Percentiles rank a stretch among this genome's conserved stretches.
Conservation (phyloP, 2,888 invertebrate species). For the Galerucella nymphaeae region DNA sequence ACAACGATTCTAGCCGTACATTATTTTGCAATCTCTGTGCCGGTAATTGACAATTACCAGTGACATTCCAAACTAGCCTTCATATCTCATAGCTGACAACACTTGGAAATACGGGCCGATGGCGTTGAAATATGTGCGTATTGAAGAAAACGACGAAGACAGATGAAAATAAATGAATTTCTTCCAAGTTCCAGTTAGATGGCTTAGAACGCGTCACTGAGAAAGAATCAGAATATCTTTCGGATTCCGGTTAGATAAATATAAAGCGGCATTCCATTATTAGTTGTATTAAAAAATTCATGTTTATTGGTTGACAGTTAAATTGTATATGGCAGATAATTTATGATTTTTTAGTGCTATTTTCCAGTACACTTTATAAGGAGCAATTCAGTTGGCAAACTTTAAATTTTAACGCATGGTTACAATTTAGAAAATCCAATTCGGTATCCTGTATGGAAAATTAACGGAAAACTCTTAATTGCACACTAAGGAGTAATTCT, state of each 20-base stretch:
- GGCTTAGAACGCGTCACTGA: neutral
- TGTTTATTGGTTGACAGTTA: no score
- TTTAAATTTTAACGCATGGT: no score
- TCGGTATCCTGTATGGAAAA: no score
- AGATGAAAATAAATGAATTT: conserved; percentile 23
- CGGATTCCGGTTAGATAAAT: neutral
- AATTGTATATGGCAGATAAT: no score
- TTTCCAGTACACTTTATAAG: no score
- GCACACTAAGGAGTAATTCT: no score
- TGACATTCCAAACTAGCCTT: conserved; percentile 47
- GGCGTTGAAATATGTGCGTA: conserved; percentile 43
- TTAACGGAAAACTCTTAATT: no score
- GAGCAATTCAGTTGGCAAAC: no score
- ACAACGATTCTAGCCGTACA: conserved; percentile 24
- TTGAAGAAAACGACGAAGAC: conserved; percentile 30
- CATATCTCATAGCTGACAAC: conserved; percentile 49
- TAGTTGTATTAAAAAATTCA: no score
- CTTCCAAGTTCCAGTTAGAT: conserved; percentile 24
- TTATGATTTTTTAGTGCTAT: no score
- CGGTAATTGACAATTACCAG: conserved; percentile 49
- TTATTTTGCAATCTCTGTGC: conserved; percentile 39
- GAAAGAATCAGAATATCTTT: conserved; percentile 3
- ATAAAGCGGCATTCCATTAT: neutral
- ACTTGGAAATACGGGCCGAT: conserved; percentile 42
- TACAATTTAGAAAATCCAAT: no score